These are phyloP conservation scores for Leuciscus waleckii DNA, from an alignment of 2,797 vertebrate species.

Conservation along the genomic window DNA sequence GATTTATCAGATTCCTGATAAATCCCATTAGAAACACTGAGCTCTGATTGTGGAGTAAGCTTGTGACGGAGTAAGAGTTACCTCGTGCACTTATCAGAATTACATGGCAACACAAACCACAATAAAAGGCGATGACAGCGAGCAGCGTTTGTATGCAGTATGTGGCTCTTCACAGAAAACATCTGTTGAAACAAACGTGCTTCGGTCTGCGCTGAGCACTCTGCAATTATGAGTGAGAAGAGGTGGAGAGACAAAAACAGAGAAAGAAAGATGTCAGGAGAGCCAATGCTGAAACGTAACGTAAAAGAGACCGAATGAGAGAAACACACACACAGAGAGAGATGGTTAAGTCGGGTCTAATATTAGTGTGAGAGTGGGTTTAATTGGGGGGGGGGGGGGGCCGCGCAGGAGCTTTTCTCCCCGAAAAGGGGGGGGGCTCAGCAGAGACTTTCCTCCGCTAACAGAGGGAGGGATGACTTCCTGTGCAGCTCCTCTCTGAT, in stretches of 20 bases:
- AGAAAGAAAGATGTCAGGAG: conserved; percentile 34
- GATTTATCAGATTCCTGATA: background rate
- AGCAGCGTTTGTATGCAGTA: background rate
- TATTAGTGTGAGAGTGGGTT: conserved; percentile 58
- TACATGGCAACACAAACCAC: conserved; percentile 4
- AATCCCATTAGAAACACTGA: background rate
- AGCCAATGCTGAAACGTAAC: conserved; percentile 11
- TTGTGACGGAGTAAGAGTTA: background rate
- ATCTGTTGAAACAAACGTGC: conserved; percentile 61
- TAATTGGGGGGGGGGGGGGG: conserved; percentile 52
- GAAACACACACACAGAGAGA: conserved; percentile 18
- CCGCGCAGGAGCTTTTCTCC: too few species aligned
- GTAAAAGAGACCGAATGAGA: conserved; percentile 5
- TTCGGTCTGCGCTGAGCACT: conserved; percentile 45
- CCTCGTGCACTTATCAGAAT: conserved; percentile 2
- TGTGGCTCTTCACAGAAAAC: conserved; percentile 48
- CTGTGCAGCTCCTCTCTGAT: conserved; percentile 77
- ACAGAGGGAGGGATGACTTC: conserved; percentile 74
- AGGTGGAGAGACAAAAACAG: conserved; percentile 33
- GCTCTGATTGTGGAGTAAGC: background rate
- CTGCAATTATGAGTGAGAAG: conserved; percentile 50
- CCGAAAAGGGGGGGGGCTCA: conserved; percentile 52
- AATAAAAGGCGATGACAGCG: background rate
- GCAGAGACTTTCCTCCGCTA: conserved; percentile 52
- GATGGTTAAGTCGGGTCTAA: conserved; percentile 42